Evolutionary conservation across 2,797 vertebrate species (phyloP).

Genomic region (Malurus leucopterus): DNA sequence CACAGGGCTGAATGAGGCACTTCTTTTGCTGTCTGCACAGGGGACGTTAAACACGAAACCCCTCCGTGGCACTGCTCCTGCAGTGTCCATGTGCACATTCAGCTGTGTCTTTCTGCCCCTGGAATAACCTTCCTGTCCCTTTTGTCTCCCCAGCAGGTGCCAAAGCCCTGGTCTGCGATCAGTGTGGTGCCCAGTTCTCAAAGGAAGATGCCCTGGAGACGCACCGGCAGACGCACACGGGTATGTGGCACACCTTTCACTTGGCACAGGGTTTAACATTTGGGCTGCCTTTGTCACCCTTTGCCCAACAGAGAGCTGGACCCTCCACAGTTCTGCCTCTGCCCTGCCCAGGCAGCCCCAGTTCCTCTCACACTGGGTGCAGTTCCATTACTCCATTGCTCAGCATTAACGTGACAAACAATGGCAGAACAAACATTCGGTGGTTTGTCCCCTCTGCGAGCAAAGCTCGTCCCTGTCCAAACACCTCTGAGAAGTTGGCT

Average conservation of each 20-base stretch:
- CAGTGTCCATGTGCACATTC: accelerated
- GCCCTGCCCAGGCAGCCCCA: neutral
- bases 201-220: conserved; percentile 94
- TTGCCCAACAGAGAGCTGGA: neutral
- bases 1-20: accelerated
- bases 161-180: conserved; percentile 95
- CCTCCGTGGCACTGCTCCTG: accelerated
- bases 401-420: neutral
- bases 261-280: accelerated
- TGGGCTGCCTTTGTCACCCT: neutral
- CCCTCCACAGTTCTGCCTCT: neutral
- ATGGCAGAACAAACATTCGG: accelerated
- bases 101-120: neutral
- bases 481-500: neutral
- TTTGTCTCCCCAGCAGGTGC: conserved; percentile 80
- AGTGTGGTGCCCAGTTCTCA: conserved; percentile 95
- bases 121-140: neutral
- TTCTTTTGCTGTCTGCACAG: neutral
- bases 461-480: neutral
- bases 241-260: conserved; percentile 66
- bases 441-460: neutral
- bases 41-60: accelerated
- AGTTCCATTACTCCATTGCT: neutral
- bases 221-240: conserved; percentile 93
- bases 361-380: neutral